Percentiles rank a stretch among this genome's conserved stretches.
Conservation (phyloP, 2,113 vertebrate genomes). For the Siniperca chuatsi region DNA sequence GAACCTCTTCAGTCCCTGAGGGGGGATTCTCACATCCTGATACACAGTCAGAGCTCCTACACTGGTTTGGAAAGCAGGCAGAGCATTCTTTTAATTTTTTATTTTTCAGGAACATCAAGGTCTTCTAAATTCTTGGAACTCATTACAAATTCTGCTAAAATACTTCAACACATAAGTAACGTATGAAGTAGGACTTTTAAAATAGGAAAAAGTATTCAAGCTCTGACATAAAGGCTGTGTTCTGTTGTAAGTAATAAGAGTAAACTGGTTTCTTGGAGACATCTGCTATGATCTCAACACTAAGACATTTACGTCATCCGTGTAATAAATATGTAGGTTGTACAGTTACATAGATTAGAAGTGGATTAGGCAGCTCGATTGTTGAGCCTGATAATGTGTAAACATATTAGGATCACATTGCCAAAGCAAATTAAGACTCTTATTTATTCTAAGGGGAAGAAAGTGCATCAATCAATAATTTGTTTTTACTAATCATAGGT, state of each 20-base stretch:
- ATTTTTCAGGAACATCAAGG: not conserved
- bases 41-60: conserved; percentile 24
- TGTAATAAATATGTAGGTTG: conserved; percentile 12
- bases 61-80: conserved; percentile 17
- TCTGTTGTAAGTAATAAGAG: conserved; percentile 11
- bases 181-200: not conserved
- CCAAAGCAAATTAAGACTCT: no score
- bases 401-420: no score
- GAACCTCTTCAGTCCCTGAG: conserved; percentile 28
- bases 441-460: not conserved
- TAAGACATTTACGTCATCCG: not conserved
- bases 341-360: conserved; percentile 1
- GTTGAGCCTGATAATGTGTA: not conserved
- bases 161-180: no score
- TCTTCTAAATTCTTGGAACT: not conserved
- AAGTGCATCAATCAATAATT: not conserved
- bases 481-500: not conserved
- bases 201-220: not conserved
- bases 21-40: conserved; percentile 38
- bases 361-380: not conserved
- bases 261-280: conserved; percentile 6
- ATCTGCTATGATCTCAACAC: conserved; percentile 21
- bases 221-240: not conserved
- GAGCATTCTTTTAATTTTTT: not conserved
- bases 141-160: not conserved